These are phyloP conservation scores for Phataginus tricuspis DNA, from an alignment of 2,797 vertebrate genomes.

Conservation along the genomic window DNA sequence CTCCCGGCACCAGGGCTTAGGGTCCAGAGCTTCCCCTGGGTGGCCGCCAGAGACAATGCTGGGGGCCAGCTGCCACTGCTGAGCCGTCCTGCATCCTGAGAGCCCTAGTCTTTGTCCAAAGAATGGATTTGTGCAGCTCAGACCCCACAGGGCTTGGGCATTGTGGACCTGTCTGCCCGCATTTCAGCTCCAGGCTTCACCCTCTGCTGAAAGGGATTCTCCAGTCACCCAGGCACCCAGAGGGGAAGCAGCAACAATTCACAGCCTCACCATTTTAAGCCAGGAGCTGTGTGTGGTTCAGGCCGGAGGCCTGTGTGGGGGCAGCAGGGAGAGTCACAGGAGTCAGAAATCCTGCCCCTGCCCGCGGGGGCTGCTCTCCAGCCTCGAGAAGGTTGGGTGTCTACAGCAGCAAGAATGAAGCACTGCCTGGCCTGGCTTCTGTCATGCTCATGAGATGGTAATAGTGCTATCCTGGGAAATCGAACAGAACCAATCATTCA, in stretches of 20 bases:
- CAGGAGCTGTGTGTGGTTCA: background rate
- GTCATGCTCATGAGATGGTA: background rate
- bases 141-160: background rate
- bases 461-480: background rate
- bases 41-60: background rate
- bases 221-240: background rate
- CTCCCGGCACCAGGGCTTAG: background rate
- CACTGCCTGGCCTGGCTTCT: background rate
- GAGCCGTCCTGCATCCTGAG: background rate
- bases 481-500: background rate
- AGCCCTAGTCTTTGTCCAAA: conserved; percentile 55
- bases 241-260: background rate
- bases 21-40: background rate
- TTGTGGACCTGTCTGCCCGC: conserved; percentile 57
- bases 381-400: background rate
- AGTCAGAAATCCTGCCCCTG: background rate
- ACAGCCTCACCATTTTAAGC: background rate
- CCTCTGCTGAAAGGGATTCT: background rate
- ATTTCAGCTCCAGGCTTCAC: conserved; percentile 40
- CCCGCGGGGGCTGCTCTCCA: background rate
- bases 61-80: background rate
- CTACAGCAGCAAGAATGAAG: background rate
- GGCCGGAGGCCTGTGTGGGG: background rate
- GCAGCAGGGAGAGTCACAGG: background rate
- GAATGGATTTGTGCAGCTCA: conserved; percentile 39